These are phyloP conservation scores for Calidris pygmaea DNA, from an alignment of 2,113 vertebrate genomes.

Conservation along the genomic window DNA sequence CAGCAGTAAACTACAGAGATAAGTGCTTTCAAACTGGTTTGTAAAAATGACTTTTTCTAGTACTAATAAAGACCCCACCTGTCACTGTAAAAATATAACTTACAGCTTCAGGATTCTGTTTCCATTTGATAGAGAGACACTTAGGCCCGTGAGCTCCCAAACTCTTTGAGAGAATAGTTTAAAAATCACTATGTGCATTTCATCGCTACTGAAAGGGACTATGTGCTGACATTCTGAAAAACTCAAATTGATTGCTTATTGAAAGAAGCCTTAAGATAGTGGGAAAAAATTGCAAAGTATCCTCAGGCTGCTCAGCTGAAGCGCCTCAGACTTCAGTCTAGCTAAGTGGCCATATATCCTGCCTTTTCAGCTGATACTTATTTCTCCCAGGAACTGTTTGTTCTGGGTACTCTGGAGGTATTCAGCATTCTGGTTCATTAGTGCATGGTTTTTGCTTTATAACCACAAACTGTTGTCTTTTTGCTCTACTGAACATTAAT, in stretches of 20 bases:
- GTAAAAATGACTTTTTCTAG: not conserved
- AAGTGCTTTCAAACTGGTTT: not conserved
- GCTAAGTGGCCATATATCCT: not conserved
- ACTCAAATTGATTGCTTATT: not conserved
- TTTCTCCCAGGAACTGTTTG: not conserved
- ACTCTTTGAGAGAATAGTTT: not conserved
- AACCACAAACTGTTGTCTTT: not conserved
- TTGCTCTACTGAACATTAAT: not conserved
- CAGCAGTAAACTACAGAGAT: not conserved
- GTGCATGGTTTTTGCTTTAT: not conserved
- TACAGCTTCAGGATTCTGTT: not conserved
- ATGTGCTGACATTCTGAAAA: not conserved
- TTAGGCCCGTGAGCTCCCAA: not conserved
- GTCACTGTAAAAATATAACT: not conserved
- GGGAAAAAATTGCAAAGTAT: not conserved
- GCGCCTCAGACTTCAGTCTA: not conserved
- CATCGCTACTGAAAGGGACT: not conserved
- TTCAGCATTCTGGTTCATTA: not conserved
- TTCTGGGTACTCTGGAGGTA: not conserved
- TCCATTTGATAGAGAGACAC: not conserved
- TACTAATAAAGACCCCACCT: not conserved
- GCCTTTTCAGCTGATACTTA: not conserved
- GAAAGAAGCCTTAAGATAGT: not conserved
- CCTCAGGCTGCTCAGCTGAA: not conserved
- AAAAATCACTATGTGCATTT: not conserved